These are phyloP conservation scores for Oncorhynchus kisutch DNA, from an alignment of 2,113 vertebrate genomes.

Conservation along the genomic window DNA sequence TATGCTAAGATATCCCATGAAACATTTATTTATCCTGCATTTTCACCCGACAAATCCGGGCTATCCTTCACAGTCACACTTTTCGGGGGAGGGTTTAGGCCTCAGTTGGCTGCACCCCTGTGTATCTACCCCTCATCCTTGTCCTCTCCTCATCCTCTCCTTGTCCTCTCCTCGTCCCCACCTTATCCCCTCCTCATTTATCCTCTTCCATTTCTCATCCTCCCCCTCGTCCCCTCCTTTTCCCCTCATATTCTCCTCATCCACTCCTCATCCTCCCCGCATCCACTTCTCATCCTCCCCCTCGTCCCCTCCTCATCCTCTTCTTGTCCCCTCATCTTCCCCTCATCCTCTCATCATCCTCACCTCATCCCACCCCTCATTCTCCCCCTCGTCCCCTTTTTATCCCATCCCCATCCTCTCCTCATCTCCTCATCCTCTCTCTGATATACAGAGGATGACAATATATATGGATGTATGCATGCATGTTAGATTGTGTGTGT, in stretches of 20 bases:
- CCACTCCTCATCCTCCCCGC: not conserved
- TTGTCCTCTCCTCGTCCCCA: no score
- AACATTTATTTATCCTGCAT: constrained; percentile 56
- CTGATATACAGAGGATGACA: no score
- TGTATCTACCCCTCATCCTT: constrained; percentile 12
- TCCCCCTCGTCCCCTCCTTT: constrained; percentile 16
- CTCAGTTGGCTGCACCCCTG: constrained; percentile 31
- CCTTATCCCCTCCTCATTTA: not conserved
- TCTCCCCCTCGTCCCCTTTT: no score
- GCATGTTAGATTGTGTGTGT: no score
- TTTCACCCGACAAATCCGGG: constrained; percentile 24
- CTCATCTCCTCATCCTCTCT: not conserved
- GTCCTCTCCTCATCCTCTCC: constrained; percentile 14
- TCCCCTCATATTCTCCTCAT: no score
- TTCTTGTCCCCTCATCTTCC: no score
- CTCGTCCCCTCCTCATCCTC: not conserved
- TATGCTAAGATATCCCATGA: constrained; percentile 42
- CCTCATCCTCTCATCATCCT: no score
- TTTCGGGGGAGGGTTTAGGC: constrained; percentile 29
- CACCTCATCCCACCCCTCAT: no score
- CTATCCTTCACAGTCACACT: constrained; percentile 52
- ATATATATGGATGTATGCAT: no score
- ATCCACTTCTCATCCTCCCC: not conserved
- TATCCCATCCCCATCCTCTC: no score
- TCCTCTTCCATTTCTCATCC: no score